These are phyloP conservation scores for Chydorus sphaericus DNA, from an alignment of 2,888 invertebrate genomes.

Conservation along the genomic window DNA sequence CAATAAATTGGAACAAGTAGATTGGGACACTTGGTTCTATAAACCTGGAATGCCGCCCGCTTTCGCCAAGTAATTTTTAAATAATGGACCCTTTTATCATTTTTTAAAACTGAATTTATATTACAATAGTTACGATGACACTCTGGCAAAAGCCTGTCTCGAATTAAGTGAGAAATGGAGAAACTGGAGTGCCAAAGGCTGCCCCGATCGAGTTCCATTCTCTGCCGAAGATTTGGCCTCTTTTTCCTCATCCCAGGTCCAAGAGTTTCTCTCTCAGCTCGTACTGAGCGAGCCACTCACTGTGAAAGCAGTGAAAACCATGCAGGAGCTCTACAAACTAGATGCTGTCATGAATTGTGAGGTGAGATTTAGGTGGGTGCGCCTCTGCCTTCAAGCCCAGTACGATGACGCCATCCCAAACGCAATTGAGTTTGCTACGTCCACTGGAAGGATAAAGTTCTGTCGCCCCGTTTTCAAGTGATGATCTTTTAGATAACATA, in stretches of 20 bases:
- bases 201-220: constrained; percentile 29
- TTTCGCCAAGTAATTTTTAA: constrained; percentile 52
- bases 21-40: constrained; percentile 75
- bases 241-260: constrained; percentile 47
- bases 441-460: no score
- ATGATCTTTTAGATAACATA: no score
- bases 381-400: no score
- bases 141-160: constrained; percentile 45
- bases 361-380: constrained; percentile 46
- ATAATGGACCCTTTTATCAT: no score
- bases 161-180: constrained; percentile 42
- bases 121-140: constrained; percentile 50
- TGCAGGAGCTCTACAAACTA: constrained; percentile 51
- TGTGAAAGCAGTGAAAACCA: constrained; percentile 39
- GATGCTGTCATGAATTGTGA: constrained; percentile 55
- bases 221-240: constrained; percentile 35
- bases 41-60: constrained; percentile 75
- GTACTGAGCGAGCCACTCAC: constrained; percentile 39
- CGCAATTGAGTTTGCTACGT: no score
- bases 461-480: no score
- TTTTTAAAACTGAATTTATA: constrained; percentile 13
- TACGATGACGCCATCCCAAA: no score
- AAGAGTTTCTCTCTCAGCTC: constrained; percentile 52
- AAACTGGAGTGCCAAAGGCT: constrained; percentile 25
- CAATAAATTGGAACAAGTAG: constrained; percentile 42